A percentile compares a stretch with the other conserved stretches of the same genome.
Conservation (phyloP, 2,888 invertebrate species). For the Cinara cedri region DNA sequence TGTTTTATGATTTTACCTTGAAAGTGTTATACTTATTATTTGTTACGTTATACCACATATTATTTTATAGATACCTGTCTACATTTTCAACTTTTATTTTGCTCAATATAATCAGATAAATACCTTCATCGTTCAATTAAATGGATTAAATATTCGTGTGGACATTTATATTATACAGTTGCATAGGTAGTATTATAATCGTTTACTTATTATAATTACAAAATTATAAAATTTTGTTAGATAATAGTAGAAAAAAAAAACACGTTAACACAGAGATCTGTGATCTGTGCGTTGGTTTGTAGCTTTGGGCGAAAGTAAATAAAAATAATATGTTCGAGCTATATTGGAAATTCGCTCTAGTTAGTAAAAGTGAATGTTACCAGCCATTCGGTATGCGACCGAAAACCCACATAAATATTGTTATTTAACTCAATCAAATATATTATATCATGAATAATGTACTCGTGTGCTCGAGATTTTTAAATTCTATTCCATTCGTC, state of each 20-base stretch:
- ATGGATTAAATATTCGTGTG: too few species aligned
- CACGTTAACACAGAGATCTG: not conserved
- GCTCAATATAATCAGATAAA: not conserved
- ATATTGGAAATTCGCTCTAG: conserved; percentile 47
- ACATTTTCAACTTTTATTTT: too few species aligned
- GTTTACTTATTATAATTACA: not conserved
- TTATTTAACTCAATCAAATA: conserved; percentile 16
- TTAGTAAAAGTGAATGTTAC: conserved; percentile 49
- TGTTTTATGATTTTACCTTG: too few species aligned
- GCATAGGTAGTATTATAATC: too few species aligned
- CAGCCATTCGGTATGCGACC: conserved; percentile 4
- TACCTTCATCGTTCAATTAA: not conserved
- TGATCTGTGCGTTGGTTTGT: not conserved
- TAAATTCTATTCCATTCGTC: too few species aligned
- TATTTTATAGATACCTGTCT: too few species aligned
- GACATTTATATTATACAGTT: too few species aligned
- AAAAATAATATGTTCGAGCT: not conserved
- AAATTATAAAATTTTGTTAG: not conserved
- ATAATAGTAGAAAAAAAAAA: conserved; percentile 1
- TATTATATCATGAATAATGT: conserved; percentile 3
- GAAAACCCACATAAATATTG: conserved; percentile 35
- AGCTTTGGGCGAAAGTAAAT: conserved; percentile 48
- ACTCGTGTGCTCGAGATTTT: too few species aligned
- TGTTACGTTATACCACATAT: too few species aligned
- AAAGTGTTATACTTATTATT: too few species aligned